These are phyloP conservation scores for Sus scrofa DNA, from an alignment of 2,113 vertebrate genomes.

Conservation along the genomic window T2T-Sscrofa CM000817.6:17843501-17844000, in stretches of 20 bases:
- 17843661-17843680: neutral
- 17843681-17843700: neutral
- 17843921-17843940: neutral
- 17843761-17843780: constrained; percentile 7
- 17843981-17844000: constrained; percentile 10
- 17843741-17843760: neutral
- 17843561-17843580: neutral
- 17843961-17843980: neutral
- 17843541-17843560: neutral
- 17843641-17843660: neutral
- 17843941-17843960: neutral
- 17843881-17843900: neutral
- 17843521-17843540: neutral
- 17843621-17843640: neutral
- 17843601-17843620: neutral
- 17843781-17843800: neutral
- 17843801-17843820: neutral
- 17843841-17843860: neutral
- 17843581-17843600: neutral
- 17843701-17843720: neutral
- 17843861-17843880: neutral
- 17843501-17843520: neutral
- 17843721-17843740: neutral
- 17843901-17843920: constrained; percentile 41
- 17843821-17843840: neutral